Conservation (phyloP, 2,888 invertebrate species). For the Eurytoma adleriae region DNA sequence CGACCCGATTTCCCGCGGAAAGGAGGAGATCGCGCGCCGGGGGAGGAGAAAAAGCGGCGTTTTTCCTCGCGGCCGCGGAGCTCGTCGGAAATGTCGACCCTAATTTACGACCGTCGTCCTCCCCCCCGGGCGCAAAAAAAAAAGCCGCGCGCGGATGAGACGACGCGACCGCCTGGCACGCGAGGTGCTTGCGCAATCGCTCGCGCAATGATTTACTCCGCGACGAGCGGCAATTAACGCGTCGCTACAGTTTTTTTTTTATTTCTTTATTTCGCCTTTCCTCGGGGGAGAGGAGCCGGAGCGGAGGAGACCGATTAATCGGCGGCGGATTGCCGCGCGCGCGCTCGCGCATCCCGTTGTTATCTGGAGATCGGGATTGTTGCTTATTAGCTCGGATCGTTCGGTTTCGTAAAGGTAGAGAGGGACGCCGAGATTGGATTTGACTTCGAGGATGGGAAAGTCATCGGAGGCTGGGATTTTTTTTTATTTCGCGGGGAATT, state of each 20-base stretch:
- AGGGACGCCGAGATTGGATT: constrained; percentile 4
- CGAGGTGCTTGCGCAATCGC: constrained; percentile 20
- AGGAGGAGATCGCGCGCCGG: constrained; percentile 25
- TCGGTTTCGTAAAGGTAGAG: constrained; percentile 22
- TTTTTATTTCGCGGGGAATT: neutral
- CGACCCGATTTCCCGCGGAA: constrained; percentile 33
- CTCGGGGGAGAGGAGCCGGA: neutral
- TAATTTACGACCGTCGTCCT: constrained; percentile 18
- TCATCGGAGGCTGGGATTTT: constrained; percentile 4
- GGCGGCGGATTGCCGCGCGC: neutral
- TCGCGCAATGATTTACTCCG: constrained; percentile 31
- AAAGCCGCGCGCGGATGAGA: neutral
- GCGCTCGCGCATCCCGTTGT: neutral
- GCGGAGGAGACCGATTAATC: constrained; percentile 36
- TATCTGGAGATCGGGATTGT: neutral
- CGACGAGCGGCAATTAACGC: constrained; percentile 44
- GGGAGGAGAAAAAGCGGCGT: constrained; percentile 10
- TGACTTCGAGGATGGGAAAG: constrained; percentile 28
- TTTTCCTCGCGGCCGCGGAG: neutral
- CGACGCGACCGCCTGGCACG: neutral
- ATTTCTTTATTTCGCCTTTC: neutral
- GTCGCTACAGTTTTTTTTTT: neutral
- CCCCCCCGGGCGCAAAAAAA: neutral
- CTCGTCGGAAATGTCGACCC: constrained; percentile 28
- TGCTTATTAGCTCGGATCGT: constrained; percentile 3